Conservation (phyloP, 2,113 vertebrate species). For the Chitala chitala region DNA sequence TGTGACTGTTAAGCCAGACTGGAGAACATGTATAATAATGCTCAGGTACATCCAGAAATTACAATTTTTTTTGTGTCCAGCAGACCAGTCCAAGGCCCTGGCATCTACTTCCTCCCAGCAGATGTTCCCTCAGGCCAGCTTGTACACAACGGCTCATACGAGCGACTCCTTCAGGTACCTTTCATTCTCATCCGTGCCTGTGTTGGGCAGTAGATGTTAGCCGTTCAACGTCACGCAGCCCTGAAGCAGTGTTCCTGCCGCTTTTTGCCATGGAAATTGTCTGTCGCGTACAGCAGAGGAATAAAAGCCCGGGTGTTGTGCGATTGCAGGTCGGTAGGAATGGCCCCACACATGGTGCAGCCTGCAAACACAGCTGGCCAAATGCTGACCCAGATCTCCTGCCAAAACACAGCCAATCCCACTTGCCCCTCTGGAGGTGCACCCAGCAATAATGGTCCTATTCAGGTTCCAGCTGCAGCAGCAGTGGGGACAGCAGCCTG, state of each 20-base stretch:
- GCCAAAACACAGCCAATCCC: slow-evolving; percentile 68
- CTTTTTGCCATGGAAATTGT: neutral
- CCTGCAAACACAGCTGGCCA: slow-evolving; percentile 70
- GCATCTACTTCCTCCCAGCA: slow-evolving; percentile 68
- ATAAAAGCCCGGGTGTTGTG: no score
- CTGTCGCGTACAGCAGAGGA: neutral
- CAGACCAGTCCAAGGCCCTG: slow-evolving; percentile 78
- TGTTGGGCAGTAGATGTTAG: no score
- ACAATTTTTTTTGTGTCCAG: slow-evolving; percentile 30
- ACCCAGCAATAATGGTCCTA: slow-evolving; percentile 49
- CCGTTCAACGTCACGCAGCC: no score
- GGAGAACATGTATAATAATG: neutral
- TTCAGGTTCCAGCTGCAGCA: slow-evolving; percentile 40
- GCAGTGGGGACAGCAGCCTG: slow-evolving; percentile 50
- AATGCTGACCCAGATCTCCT: slow-evolving; percentile 83
- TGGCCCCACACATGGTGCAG: slow-evolving; percentile 67
- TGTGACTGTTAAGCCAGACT: no score
- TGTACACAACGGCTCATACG: slow-evolving; percentile 65
- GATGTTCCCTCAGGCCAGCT: slow-evolving; percentile 72
- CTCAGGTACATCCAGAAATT: neutral
- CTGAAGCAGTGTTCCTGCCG: no score
- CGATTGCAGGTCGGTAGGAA: slow-evolving; percentile 58
- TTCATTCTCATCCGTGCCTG: no score
- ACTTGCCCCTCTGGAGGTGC: slow-evolving; percentile 51
- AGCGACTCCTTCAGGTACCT: slow-evolving; percentile 84